phyloP scores from a whole-genome alignment of 2,113 vertebrate genomes.

The Erpornis zantholeuca region DNA sequence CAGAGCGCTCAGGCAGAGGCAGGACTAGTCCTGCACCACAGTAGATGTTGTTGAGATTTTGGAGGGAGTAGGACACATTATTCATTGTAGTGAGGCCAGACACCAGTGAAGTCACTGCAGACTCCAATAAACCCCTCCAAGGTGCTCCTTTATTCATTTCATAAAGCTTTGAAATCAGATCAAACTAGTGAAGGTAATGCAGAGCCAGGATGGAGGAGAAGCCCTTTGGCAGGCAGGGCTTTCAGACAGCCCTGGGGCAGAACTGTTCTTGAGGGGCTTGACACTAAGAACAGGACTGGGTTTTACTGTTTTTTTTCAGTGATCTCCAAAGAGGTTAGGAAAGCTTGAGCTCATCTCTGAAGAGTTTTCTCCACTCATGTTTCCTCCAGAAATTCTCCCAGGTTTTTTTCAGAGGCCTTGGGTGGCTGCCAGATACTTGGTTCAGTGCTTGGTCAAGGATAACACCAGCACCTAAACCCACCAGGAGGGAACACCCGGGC shows the following conservation, averaged over 20 bases:
- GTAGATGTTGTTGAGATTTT: background rate
- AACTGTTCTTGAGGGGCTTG: background rate
- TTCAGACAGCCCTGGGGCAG: background rate
- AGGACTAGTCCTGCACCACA: background rate
- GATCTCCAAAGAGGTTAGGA: background rate
- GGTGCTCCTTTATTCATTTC: background rate
- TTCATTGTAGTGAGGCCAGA: background rate
- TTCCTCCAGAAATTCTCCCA: background rate
- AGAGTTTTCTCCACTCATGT: background rate
- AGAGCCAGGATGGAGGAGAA: background rate
- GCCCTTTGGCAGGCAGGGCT: background rate
- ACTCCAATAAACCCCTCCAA: background rate
- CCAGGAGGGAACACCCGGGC: background rate
- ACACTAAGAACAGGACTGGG: background rate
- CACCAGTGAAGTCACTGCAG: background rate
- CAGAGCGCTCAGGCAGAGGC: background rate
- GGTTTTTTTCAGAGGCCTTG: background rate
- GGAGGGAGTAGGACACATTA: background rate
- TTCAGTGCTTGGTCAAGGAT: background rate
- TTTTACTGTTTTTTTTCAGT: background rate
- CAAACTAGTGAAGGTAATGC: background rate
- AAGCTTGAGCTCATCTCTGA: background rate
- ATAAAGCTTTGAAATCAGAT: background rate
- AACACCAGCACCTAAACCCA: background rate
- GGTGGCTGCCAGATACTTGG: background rate